These are phyloP conservation scores for Elachura formosa DNA, from an alignment of 2,113 vertebrate species.

Conservation along the genomic window DNA sequence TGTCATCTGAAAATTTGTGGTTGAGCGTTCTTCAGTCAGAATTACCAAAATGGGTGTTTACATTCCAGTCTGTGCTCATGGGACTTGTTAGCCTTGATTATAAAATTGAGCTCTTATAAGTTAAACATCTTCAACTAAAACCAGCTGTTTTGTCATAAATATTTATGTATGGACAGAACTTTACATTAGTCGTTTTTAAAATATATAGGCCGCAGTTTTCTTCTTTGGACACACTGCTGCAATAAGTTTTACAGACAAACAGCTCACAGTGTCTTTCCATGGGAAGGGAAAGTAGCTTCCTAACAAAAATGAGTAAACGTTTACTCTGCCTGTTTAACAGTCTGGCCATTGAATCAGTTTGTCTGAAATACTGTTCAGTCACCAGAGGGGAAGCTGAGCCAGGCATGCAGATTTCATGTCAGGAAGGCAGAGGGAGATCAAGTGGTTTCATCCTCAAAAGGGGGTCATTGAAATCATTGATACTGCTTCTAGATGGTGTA, in stretches of 20 bases:
- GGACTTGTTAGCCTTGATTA: slow-evolving; percentile 1
- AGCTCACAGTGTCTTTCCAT: not conserved
- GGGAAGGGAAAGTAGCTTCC: not conserved
- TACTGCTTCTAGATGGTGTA: not conserved
- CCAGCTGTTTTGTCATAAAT: not conserved
- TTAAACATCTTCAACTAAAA: not conserved
- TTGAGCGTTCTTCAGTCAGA: not conserved
- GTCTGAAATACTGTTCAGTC: not conserved
- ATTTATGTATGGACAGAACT: not conserved
- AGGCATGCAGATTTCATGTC: not conserved
- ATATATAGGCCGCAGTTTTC: not conserved
- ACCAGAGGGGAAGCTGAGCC: not conserved
- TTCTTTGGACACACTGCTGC: not conserved
- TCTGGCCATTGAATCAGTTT: not conserved
- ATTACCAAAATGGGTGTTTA: not conserved
- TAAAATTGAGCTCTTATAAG: not conserved
- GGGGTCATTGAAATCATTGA: not conserved
- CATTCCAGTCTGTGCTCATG: not conserved
- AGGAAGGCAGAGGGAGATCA: not conserved
- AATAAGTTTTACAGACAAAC: not conserved
- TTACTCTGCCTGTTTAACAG: slow-evolving; percentile 9
- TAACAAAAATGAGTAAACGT: slow-evolving; percentile 19
- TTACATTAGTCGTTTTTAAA: not conserved
- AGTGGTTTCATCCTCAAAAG: not conserved
- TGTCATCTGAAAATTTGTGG: not conserved